phyloP scores from a whole-genome alignment of 1,140 invertebrate species.

The Sycophaga agraensis region DNA sequence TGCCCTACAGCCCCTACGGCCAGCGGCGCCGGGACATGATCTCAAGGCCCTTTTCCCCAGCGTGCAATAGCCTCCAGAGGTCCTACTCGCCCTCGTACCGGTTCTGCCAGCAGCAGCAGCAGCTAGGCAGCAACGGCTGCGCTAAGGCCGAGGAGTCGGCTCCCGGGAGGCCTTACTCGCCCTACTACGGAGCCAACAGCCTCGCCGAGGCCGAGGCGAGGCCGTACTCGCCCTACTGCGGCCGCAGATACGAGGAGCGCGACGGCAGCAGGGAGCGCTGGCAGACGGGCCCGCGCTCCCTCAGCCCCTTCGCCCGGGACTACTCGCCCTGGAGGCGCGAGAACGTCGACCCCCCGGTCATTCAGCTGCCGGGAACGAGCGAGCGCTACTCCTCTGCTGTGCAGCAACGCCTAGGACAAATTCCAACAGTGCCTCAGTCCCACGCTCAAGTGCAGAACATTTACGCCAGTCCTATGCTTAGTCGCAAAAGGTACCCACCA shows the following conservation, averaged over 20 bases:
- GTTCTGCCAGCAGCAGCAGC: slow-evolving; percentile 17
- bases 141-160: slow-evolving; percentile 30
- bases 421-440: slow-evolving; percentile 40
- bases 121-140: not conserved
- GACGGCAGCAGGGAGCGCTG: slow-evolving; percentile 46
- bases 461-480: slow-evolving; percentile 55
- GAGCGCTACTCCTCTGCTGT: slow-evolving; percentile 44
- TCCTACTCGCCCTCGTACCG: slow-evolving; percentile 38
- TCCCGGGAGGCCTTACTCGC: slow-evolving; percentile 36
- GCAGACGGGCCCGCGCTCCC: slow-evolving; percentile 44
- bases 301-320: slow-evolving; percentile 53
- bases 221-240: slow-evolving; percentile 44
- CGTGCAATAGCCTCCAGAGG: slow-evolving; percentile 17
- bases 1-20: slow-evolving; percentile 54
- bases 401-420: slow-evolving; percentile 45
- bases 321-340: slow-evolving; percentile 57
- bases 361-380: slow-evolving; percentile 24
- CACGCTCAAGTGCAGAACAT: slow-evolving; percentile 47
- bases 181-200: slow-evolving; percentile 34
- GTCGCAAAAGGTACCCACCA: slow-evolving; percentile 55
- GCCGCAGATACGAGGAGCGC: slow-evolving; percentile 38
- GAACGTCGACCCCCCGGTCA: slow-evolving; percentile 47
- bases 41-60: slow-evolving; percentile 45
- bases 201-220: slow-evolving; percentile 28
- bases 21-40: slow-evolving; percentile 46